Evolutionary conservation across 2,113 vertebrate genomes (phyloP), one percentile per base, ranked within the genome.

Genomic region (Hippocampus barbouri): DNA sequence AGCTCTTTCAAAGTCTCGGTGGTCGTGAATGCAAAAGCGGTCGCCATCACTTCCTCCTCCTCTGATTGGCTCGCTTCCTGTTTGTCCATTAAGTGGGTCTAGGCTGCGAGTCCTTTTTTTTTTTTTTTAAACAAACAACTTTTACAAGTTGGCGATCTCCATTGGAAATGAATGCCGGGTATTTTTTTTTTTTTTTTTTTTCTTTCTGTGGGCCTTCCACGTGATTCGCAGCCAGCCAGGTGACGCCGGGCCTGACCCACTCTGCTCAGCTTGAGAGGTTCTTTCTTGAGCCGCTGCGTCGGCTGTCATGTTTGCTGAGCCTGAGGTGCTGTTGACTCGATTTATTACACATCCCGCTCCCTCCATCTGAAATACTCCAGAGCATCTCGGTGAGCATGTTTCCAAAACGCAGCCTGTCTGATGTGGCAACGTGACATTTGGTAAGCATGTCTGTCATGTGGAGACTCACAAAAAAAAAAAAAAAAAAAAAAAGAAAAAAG

Each of bases 71-170:
- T 68, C 67, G 41, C 34, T 69, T 78, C 71, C 67, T 68, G 61
- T 79, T 82, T 83, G 82, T 83, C 77, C 72, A 84, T 87, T 87
- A 81, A 83, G 74, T 81, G 69, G 38, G 75, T 79, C 69, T 77
- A 76, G 68, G 70, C 80, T 49, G 70, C 51, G 40, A 65, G 70
- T 83, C 64, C 74, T 81, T 88, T 54, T 53, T 53, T 53, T 60
- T 16, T 60, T 30, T 30, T 30, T 41, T 63, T 79, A 76, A 69
- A 77, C 83, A 84, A 90, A 79, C 79, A 82, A 87, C 83, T 84
- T 88, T 88, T 75, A 81, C 73, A 78, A 81, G 76, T 81, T 83
- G 78, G 65, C 82, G 78, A 74, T 65, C 69, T 76, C 73, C 38
- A 64, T 38, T 14, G 62, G 20, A 23, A 40, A 65, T 43, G 62